Evolutionary conservation across 2,888 invertebrate species (phyloP).

Genomic region (Therioaphis trifolii): DNA sequence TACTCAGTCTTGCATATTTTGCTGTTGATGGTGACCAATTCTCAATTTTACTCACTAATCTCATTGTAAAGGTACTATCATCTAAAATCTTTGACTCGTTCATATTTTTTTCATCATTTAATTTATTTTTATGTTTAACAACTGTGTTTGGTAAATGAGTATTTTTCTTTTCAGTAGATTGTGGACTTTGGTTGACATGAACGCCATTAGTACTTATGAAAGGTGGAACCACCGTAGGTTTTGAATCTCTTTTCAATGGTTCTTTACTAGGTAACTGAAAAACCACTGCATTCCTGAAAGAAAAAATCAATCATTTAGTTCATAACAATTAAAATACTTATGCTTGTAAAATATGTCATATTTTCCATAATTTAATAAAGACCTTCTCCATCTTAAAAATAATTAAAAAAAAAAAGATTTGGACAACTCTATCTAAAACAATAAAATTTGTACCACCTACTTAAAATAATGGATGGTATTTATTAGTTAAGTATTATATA

Average conservation of each 20-base stretch:
- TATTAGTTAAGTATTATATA: too few relatives aligned
- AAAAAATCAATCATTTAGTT: conserved; percentile 3
- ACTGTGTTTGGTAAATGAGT: not conserved
- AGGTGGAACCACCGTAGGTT: conserved; percentile 37
- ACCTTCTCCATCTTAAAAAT: not conserved
- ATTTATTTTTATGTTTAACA: conserved; percentile 28
- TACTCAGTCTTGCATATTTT: conserved; percentile 58
- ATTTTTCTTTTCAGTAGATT: conserved; percentile 37
- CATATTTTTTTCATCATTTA: conserved; percentile 24
- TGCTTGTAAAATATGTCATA: too few relatives aligned
- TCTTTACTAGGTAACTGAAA: conserved; percentile 51
- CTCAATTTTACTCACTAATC: conserved; percentile 39
- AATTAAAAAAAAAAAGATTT: too few relatives aligned
- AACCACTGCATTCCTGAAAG: conserved; percentile 37
- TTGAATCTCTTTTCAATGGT: conserved; percentile 23
- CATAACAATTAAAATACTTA: not conserved
- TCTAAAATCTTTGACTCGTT: conserved; percentile 36
- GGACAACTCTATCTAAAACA: too few relatives aligned
- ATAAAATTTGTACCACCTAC: too few relatives aligned
- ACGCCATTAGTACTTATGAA: conserved; percentile 20
- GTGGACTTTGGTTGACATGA: conserved; percentile 23
- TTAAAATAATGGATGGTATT: too few relatives aligned
- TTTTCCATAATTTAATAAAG: too few relatives aligned
- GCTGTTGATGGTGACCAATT: conserved; percentile 53
- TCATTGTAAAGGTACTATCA: conserved; percentile 37